phyloP scores from a whole-genome alignment of 2,113 vertebrate species.

The Leuciscus idus region DNA sequence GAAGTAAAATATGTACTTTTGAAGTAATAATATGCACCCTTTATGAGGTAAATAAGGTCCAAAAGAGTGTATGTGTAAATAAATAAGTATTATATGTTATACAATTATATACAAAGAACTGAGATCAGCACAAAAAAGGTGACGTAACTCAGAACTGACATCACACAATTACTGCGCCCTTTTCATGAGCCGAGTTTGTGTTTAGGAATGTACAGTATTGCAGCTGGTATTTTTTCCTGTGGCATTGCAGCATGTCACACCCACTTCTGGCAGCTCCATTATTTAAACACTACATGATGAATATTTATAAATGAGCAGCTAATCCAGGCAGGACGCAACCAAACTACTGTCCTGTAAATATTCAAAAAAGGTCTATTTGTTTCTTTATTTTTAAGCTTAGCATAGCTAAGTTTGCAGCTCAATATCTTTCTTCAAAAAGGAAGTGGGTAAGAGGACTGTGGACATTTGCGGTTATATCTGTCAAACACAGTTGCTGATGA shows the following conservation, averaged over 20 bases:
- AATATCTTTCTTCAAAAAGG: conserved; percentile 2
- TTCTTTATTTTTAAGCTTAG: background rate
- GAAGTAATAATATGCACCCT: no score
- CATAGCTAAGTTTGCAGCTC: background rate
- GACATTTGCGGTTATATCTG: background rate
- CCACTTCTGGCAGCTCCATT: background rate
- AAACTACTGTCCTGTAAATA: conserved; percentile 1
- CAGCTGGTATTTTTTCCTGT: background rate
- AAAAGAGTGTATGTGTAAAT: no score
- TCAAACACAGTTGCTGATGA: background rate
- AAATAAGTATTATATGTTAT: no score
- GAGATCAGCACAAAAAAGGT: background rate
- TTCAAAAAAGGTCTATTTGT: background rate
- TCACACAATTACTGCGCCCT: background rate
- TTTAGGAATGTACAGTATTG: background rate
- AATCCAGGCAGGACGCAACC: background rate
- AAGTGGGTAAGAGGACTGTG: conserved; percentile 7
- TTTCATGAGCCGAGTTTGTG: background rate
- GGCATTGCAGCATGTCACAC: background rate
- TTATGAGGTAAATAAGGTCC: no score
- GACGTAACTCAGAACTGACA: background rate
- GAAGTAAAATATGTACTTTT: no score
- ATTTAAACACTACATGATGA: background rate
- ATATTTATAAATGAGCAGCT: background rate
- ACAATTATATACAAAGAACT: background rate